Conservation (phyloP, 2,113 vertebrate genomes). For the Dascyllus trimaculatus region DNA sequence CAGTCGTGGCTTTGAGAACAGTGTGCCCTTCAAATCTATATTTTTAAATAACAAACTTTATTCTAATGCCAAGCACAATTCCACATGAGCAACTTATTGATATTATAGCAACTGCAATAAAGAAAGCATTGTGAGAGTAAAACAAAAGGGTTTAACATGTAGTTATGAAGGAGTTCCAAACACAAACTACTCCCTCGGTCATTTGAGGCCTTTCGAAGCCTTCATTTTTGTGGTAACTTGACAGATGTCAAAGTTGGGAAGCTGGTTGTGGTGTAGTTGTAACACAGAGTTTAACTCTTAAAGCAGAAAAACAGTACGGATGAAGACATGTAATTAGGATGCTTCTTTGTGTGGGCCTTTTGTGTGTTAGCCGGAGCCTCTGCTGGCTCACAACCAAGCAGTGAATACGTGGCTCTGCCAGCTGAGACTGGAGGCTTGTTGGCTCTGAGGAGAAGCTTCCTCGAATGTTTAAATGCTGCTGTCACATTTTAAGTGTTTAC, state of each 20-base stretch:
- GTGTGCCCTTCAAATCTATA: background rate
- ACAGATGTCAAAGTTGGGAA: constrained; percentile 4
- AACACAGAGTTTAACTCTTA: constrained; percentile 1
- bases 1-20: background rate
- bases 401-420: constrained; percentile 28
- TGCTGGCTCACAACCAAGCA: constrained; percentile 28
- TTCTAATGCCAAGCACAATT: no score
- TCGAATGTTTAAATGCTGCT: background rate
- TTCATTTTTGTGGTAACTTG: background rate
- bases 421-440: constrained; percentile 21
- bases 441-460: constrained; percentile 25
- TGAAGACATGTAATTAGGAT: constrained; percentile 21
- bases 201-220: no score
- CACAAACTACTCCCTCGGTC: background rate
- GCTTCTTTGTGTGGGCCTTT: constrained; percentile 39
- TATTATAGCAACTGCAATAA: background rate
- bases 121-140: background rate
- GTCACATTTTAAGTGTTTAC: constrained; percentile 5
- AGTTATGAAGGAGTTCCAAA: no score
- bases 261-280: background rate
- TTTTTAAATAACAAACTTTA: background rate
- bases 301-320: background rate
- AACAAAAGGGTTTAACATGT: background rate
- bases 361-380: constrained; percentile 42
- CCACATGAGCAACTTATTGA: background rate